These are phyloP conservation scores for Eufriesea mexicana DNA, from an alignment of 1,140 invertebrate species.

Conservation along the genomic window DNA sequence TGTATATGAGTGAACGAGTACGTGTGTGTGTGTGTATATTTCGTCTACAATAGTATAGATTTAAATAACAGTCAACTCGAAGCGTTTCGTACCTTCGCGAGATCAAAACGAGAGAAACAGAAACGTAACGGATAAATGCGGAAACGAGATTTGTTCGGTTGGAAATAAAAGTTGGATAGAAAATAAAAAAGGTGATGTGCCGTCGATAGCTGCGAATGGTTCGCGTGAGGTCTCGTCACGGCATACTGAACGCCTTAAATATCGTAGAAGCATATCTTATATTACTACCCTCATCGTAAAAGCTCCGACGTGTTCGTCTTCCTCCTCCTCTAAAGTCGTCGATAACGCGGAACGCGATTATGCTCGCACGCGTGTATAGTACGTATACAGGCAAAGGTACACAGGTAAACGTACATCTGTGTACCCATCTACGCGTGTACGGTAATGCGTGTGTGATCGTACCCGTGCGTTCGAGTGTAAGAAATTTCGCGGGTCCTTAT, in stretches of 20 bases:
- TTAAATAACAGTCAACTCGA: slow-evolving; percentile 65
- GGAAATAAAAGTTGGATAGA: neutral
- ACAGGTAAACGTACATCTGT: slow-evolving; percentile 19
- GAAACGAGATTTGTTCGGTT: slow-evolving; percentile 13
- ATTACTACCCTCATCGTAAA: slow-evolving; percentile 57
- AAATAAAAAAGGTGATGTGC: neutral
- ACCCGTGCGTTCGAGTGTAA: slow-evolving; percentile 30
- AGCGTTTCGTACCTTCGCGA: slow-evolving; percentile 42
- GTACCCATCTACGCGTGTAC: slow-evolving; percentile 32
- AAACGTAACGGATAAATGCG: slow-evolving; percentile 36
- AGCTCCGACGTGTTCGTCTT: slow-evolving; percentile 48
- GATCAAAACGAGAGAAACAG: slow-evolving; percentile 32
- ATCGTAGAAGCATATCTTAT: slow-evolving; percentile 67
- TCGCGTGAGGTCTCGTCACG: slow-evolving; percentile 22
- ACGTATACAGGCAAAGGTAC: neutral
- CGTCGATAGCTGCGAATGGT: slow-evolving; percentile 49
- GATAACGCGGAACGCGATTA: slow-evolving; percentile 15
- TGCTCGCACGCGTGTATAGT: neutral
- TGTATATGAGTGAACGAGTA: too few relatives aligned
- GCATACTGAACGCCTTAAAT: slow-evolving; percentile 56
- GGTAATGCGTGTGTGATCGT: slow-evolving; percentile 48
- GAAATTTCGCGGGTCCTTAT: slow-evolving; percentile 40
- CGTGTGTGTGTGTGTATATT: slow-evolving; percentile 55
- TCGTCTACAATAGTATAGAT: slow-evolving; percentile 73
- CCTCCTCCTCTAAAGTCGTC: slow-evolving; percentile 9